Percentiles rank a stretch among this genome's conserved stretches.
These are phyloP conservation scores for Hycleus cichorii DNA, from an alignment of 1,140 invertebrate species.

Conservation along the genomic window DNA sequence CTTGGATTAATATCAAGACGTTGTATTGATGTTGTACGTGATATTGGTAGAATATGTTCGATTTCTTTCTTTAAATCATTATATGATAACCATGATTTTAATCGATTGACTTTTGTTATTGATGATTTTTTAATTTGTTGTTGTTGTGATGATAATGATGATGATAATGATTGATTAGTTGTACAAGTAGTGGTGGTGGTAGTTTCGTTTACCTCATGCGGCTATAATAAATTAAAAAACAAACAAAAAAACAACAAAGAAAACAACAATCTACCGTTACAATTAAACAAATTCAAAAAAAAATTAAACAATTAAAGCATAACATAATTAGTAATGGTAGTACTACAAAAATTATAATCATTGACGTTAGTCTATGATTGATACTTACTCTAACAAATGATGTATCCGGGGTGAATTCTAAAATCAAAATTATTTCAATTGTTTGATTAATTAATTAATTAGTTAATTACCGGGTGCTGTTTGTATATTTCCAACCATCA, in stretches of 20 bases:
- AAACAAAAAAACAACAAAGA: slow-evolving; percentile 4
- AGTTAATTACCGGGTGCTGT: neutral
- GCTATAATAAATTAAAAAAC: slow-evolving; percentile 31
- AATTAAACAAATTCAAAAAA: neutral
- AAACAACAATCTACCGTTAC: slow-evolving; percentile 10
- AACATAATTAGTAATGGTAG: slow-evolving; percentile 5
- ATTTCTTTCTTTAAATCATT: slow-evolving; percentile 36
- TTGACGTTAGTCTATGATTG: neutral
- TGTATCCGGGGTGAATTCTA: slow-evolving; percentile 18
- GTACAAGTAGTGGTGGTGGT: neutral
- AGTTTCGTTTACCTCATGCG: slow-evolving; percentile 25
- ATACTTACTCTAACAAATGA: neutral
- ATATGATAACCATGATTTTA: slow-evolving; percentile 33
- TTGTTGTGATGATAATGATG: slow-evolving; percentile 7
- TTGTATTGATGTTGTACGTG: neutral
- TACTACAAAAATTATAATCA: neutral
- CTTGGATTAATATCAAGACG: slow-evolving; percentile 8
- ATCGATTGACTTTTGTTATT: too few species aligned
- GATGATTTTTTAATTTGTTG: neutral
- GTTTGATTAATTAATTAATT: neutral
- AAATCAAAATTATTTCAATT: too few species aligned
- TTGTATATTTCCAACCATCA: neutral
- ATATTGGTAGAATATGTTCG: slow-evolving; percentile 31
- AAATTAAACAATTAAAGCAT: slow-evolving; percentile 7
- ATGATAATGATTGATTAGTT: neutral